Conservation (phyloP, 2,888 invertebrate genomes). For the Ametastegia equiseti region DNA sequence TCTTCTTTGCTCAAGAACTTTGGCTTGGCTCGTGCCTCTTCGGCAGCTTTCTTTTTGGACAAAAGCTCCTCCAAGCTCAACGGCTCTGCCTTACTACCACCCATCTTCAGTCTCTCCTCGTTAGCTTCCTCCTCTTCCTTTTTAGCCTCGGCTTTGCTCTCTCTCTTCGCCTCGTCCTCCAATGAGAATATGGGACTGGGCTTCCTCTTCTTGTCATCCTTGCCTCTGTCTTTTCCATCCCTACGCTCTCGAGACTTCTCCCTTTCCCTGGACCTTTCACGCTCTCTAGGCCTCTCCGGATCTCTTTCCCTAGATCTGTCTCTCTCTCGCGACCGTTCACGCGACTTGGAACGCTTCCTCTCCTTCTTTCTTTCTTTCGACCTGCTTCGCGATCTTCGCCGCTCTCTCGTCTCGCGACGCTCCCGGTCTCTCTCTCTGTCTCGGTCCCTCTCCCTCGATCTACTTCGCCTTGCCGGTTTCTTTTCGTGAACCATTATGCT, state of each 20-base stretch:
- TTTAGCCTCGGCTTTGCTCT: slow-evolving; percentile 67
- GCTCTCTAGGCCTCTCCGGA: slow-evolving; percentile 73
- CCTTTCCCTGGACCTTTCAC: slow-evolving; percentile 49
- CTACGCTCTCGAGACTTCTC: slow-evolving; percentile 55
- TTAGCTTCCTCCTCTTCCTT: slow-evolving; percentile 69
- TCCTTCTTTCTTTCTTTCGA: slow-evolving; percentile 70
- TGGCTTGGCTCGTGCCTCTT: slow-evolving; percentile 96
- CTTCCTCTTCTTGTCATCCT: slow-evolving; percentile 71
- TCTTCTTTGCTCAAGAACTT: slow-evolving; percentile 98
- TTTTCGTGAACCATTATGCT: slow-evolving; percentile 76
- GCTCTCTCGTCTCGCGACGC: slow-evolving; percentile 62
- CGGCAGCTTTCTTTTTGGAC: slow-evolving; percentile 97
- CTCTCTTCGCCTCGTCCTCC: slow-evolving; percentile 73
- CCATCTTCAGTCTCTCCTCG: slow-evolving; percentile 63
- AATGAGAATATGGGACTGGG: slow-evolving; percentile 72
- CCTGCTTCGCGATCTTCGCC: slow-evolving; percentile 68
- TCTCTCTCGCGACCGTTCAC: slow-evolving; percentile 68
- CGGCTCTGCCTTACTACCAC: slow-evolving; percentile 85
- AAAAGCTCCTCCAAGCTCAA: slow-evolving; percentile 96
- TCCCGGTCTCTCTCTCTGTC: slow-evolving; percentile 76
- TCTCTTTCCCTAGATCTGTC: slow-evolving; percentile 73
- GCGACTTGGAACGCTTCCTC: slow-evolving; percentile 62
- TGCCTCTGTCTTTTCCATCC: slow-evolving; percentile 68
- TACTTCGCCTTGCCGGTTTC: slow-evolving; percentile 76
- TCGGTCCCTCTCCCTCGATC: slow-evolving; percentile 74